These are phyloP conservation scores for Parapristionchus giblindavisi DNA, from an alignment of 2,888 invertebrate species.

Conservation along the genomic window DNA sequence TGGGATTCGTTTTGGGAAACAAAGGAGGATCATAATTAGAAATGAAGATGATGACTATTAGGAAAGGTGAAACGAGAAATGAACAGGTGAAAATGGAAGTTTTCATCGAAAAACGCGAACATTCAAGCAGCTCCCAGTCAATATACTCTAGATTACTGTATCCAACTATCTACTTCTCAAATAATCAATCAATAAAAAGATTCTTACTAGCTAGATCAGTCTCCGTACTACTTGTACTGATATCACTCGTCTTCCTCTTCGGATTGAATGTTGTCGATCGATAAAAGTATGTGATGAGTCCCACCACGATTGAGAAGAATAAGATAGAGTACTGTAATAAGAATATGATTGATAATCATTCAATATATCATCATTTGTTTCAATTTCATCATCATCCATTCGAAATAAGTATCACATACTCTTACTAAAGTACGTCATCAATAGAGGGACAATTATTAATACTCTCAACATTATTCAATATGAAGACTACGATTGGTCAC, in stretches of 20 bases:
- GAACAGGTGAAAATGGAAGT: no score
- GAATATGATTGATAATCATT: background rate
- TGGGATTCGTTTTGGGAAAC: no score
- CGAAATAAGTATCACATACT: background rate
- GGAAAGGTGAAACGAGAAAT: no score
- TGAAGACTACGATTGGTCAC: no score
- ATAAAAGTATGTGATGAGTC: constrained; percentile 22
- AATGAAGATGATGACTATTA: no score
- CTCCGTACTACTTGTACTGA: constrained; percentile 4
- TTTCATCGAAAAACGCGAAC: no score
- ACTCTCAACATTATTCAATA: no score
- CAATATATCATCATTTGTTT: background rate
- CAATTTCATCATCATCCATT: background rate
- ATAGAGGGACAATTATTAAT: no score
- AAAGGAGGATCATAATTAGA: no score
- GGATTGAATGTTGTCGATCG: constrained; percentile 20
- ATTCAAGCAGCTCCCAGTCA: background rate
- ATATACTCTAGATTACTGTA: background rate
- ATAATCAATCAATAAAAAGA: background rate
- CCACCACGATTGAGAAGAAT: constrained; percentile 31
- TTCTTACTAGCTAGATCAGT: background rate
- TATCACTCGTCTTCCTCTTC: constrained; percentile 21
- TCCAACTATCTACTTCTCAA: background rate
- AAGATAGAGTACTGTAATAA: constrained; percentile 24
- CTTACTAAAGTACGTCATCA: no score